A percentile compares a stretch with the other conserved stretches of the same genome.
phyloP scores from a whole-genome alignment of 2,888 invertebrate genomes.

The Lochmaea crataegi region DNA sequence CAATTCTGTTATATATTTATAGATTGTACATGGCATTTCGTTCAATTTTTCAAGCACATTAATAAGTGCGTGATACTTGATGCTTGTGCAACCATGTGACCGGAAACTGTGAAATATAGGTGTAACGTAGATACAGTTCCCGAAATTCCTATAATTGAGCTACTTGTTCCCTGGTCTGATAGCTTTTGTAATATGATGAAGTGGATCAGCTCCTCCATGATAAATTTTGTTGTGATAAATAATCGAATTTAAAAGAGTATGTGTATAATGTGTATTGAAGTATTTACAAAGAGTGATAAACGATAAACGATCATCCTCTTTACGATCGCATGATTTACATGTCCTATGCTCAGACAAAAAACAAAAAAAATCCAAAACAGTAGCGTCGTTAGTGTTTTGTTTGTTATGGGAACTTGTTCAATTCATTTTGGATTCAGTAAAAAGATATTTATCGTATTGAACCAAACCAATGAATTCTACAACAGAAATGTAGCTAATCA shows the following conservation, averaged over 20 bases:
- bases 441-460: too few relatives aligned
- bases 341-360: not conserved
- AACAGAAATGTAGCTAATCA: too few relatives aligned
- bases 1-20: too few relatives aligned
- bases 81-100: too few relatives aligned
- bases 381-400: not conserved
- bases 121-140: not conserved
- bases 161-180: not conserved
- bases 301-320: not conserved
- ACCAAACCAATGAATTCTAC: too few relatives aligned
- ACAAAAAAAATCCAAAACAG: not conserved
- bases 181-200: not conserved
- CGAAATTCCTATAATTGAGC: not conserved
- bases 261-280: not conserved
- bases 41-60: too few relatives aligned
- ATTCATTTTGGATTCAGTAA: not conserved
- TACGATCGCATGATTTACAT: not conserved
- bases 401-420: not conserved
- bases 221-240: not conserved
- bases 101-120: too few relatives aligned
- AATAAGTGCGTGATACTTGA: too few relatives aligned
- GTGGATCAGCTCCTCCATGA: not conserved
- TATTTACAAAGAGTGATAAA: not conserved
- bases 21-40: too few relatives aligned
- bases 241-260: not conserved